Base-by-base conservation (phyloP, 2,888 invertebrate species). In the Drosophila acutilabella region DNA sequence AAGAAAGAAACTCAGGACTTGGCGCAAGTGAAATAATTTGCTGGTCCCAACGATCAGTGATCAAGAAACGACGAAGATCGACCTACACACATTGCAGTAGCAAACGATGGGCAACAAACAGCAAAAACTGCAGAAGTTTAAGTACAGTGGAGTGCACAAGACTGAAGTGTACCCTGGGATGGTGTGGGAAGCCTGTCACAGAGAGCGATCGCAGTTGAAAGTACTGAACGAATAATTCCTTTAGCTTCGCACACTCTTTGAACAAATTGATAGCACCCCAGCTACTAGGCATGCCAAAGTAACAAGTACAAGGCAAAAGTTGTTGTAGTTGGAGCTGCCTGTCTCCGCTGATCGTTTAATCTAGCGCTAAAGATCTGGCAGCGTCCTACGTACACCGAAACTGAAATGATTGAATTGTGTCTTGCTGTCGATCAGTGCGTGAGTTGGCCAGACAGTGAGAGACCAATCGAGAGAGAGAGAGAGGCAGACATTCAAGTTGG, bases 321-420 rank as follows among this genome's bases (percentile, higher is more conserved):
- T 48, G 33, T 48, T 10, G 23, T 45, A 53, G 23, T 33, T 70
- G 72, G 56, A 54, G 71, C 62, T 65, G 81, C 50, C 85, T 88
- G 81, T 79, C 83, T 79, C 61, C 71, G 82, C 80, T 89, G 89
- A 89, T 89, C 90, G 89, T 89, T 89, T 89, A 89, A 89, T 89
- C 89, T 89, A 89, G 90, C 88, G 76, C 78, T 76, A 71, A 75
- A 81, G 90, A 89, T 89, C 89, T 80, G 86, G 80, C 83, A 69
- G 71, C 78, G 66, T 74, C 87, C 81, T 84, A 84, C 81, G 78
- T 86, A 71, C 54, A 47, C 57, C 6, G 64, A 59, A 74, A 61
- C 66, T 81, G 74, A 86, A 90, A 89, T 89, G 89, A 90, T 89
- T 89, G 89, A 89, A 89, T 90, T 89, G 89, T 89, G 89, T 90